Evolutionary conservation across 1,140 invertebrate genomes (phyloP), one percentile per base, ranked within the genome.

Genomic region (Drosophila prosaltans): DNA sequence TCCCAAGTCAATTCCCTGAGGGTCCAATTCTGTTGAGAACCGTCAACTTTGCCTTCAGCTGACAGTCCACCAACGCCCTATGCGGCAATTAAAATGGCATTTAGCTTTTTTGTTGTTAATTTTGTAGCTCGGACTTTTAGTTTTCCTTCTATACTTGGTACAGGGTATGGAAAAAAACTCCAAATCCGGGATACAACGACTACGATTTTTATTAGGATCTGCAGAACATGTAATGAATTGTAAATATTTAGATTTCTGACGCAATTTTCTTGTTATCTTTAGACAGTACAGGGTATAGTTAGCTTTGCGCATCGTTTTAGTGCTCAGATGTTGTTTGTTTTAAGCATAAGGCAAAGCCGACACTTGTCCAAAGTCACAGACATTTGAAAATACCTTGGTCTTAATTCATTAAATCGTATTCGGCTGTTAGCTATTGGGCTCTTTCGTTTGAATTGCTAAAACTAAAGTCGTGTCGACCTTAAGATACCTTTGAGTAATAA

Each of bases 61-160:
- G 82, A 66, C 75, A 88, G 21, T 28, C 59, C 39, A 40, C 32
- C 32, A 30, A 58, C 73, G 63, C 70, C 76, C 83, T 60, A 57
- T 69, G 80, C 84, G 80, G 70, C 80, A 88, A 88, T 88, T 88
- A 89, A 88, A 89, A 80, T 89, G 84, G 80, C 77, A 80, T 88
- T 88, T 78, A 60, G 74, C 73, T 73, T 74, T 60, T 71, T 75
- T 76, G 81, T 72, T 74, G 69, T 43, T 59, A 62, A 57, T 51
- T 36, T 41, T 67, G 60, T 79, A 64, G 51, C 58, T 21, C 21
- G 21, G 21, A 51, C 26, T 51, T 51, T 51, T 26, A 21, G 21
- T 51, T 51, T 26, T 51, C 24, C 10, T n/a, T 3, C 41, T 16
- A 16, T 16, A 16, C 16, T 16, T 16, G 16, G 16, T 16, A 16